phyloP scores from a whole-genome alignment of 2,797 vertebrate genomes.

The Helarctos malayanus region DNA sequence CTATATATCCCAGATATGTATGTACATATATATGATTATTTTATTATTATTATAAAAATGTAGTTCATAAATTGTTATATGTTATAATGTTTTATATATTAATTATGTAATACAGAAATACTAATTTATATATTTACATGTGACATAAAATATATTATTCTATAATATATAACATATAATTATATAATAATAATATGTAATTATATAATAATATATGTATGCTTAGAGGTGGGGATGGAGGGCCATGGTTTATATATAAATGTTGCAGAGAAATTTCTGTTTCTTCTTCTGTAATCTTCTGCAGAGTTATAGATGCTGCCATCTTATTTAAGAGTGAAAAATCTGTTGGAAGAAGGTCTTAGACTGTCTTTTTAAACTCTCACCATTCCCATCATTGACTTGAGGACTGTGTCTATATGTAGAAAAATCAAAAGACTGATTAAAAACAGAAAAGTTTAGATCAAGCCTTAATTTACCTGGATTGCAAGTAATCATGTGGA shows the following conservation, averaged over 20 bases:
- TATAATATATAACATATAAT: neutral
- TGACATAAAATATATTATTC: neutral
- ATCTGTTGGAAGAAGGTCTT: neutral
- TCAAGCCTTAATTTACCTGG: neutral
- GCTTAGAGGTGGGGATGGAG: neutral
- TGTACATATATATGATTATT: neutral
- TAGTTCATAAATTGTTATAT: neutral
- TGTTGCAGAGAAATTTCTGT: slow-evolving; percentile 19
- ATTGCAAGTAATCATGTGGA: neutral
- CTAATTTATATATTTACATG: neutral
- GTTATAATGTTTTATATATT: neutral
- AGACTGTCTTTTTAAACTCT: neutral
- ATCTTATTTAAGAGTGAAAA: slow-evolving; percentile 33
- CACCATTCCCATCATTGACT: neutral
- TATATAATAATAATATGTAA: neutral
- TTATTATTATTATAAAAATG: neutral
- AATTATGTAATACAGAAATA: neutral
- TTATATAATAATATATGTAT: neutral
- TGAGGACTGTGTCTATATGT: neutral
- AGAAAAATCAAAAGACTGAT: slow-evolving; percentile 9
- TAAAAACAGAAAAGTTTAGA: neutral
- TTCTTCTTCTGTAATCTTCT: neutral
- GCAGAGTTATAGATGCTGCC: neutral
- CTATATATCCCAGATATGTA: neutral
- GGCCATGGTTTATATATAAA: neutral